Percentiles rank a stretch among this genome's conserved stretches.
These are phyloP conservation scores for Diabrotica balteata DNA, from an alignment of 2,888 invertebrate species.

Conservation along the genomic window DNA sequence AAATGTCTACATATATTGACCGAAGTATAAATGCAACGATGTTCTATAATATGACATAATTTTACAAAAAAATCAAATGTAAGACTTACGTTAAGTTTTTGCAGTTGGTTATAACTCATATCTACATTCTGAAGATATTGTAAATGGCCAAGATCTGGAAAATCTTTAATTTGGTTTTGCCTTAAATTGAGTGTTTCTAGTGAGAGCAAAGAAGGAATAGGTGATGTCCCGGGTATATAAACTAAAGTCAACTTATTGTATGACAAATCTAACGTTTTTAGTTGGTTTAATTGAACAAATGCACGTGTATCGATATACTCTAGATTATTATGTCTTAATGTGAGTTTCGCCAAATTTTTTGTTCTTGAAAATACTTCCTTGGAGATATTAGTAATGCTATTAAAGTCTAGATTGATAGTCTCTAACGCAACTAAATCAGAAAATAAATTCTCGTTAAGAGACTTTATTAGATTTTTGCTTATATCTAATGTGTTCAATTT, in stretches of 20 bases:
- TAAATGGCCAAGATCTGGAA: conserved; percentile 23
- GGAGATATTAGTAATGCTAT: conserved; percentile 32
- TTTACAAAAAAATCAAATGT: neutral
- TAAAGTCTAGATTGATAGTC: conserved; percentile 34
- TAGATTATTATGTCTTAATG: conserved; percentile 70
- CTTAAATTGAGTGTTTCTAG: conserved; percentile 30
- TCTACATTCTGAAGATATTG: conserved; percentile 36
- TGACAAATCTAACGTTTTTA: conserved; percentile 41
- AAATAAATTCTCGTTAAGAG: conserved; percentile 69
- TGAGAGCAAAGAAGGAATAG: conserved; percentile 38
- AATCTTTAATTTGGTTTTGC: conserved; percentile 32
- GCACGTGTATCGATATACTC: conserved; percentile 67
- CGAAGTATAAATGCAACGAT: no score
- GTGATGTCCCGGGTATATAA: conserved; percentile 24
- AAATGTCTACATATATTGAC: no score
- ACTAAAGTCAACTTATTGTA: conserved; percentile 41
- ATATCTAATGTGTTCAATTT: conserved; percentile 73
- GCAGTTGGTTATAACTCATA: conserved; percentile 28
- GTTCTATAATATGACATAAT: neutral
- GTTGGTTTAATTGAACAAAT: conserved; percentile 46
- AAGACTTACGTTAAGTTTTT: conserved; percentile 6
- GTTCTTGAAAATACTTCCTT: conserved; percentile 29
- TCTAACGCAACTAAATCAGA: conserved; percentile 50
- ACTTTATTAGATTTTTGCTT: conserved; percentile 70
- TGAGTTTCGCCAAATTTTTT: conserved; percentile 27